phyloP scores from a whole-genome alignment of 2,797 vertebrate genomes.

The Pantherophis vulpinus region DNA sequence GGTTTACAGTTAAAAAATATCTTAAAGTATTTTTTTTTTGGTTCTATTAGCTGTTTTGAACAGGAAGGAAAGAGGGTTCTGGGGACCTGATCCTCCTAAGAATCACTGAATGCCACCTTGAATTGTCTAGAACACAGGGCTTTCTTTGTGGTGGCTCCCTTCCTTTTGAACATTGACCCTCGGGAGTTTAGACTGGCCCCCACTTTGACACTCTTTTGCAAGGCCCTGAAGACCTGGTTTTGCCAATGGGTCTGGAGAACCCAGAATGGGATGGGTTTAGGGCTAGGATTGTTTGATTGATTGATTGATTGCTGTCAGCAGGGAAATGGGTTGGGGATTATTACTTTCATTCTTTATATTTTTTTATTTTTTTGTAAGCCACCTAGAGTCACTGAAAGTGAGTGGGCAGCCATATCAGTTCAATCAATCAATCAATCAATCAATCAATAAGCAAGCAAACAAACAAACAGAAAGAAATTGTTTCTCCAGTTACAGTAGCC shows the following conservation, averaged over 20 bases:
- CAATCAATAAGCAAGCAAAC: not conserved
- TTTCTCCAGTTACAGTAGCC: not conserved
- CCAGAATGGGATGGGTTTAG: not conserved
- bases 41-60: not conserved
- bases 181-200: not conserved
- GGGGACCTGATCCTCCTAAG: no score
- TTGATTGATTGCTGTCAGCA: not conserved
- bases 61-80: not conserved
- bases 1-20: not conserved
- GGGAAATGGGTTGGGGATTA: not conserved
- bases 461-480: not conserved
- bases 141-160: not conserved
- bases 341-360: not conserved
- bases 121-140: not conserved
- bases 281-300: not conserved
- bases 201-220: not conserved
- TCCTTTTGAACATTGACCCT: not conserved
- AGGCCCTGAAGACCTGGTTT: not conserved
- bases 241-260: not conserved
- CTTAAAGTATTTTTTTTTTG: not conserved
- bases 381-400: not conserved
- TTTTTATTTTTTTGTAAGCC: not conserved
- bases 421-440: not conserved
- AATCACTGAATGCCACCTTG: not conserved
- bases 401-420: not conserved